phyloP scores from a whole-genome alignment of 2,797 vertebrate genomes.

The Neosilurus hyrtlii region DNA sequence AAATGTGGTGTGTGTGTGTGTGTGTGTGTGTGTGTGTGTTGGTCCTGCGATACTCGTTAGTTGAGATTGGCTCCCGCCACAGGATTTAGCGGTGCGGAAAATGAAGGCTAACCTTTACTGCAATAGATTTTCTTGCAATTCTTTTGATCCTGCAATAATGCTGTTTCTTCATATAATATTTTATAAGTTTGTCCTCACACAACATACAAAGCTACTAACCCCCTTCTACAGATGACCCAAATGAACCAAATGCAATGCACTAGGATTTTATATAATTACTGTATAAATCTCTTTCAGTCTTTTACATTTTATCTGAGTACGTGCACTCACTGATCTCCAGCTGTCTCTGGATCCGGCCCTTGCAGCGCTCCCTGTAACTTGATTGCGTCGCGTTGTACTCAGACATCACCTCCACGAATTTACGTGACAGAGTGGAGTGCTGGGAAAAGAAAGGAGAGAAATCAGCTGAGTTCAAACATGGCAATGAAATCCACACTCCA shows the following conservation, averaged over 20 bases:
- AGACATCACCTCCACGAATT: slow-evolving; percentile 97
- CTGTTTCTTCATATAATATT: neutral
- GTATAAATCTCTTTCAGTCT: neutral
- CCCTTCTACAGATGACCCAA: neutral
- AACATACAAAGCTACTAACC: neutral
- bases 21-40: no score
- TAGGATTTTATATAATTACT: no score
- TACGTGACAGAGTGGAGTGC: slow-evolving; percentile 94
- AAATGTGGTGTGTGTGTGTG: no score
- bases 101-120: no score
- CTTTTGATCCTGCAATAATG: no score
- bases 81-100: no score
- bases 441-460: slow-evolving; percentile 56
- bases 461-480: neutral
- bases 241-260: no score
- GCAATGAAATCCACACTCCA: neutral
- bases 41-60: no score
- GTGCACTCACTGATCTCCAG: slow-evolving; percentile 93
- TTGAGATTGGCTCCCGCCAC: no score
- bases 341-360: slow-evolving; percentile 93
- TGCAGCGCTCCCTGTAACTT: slow-evolving; percentile 96
- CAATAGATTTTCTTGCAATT: no score
- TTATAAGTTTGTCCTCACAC: neutral
- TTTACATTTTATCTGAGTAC: neutral
- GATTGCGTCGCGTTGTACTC: slow-evolving; percentile 96